Evolutionary conservation across 2,797 vertebrate species (phyloP).

Genomic region (Gobionotothen gibberifrons): DNA sequence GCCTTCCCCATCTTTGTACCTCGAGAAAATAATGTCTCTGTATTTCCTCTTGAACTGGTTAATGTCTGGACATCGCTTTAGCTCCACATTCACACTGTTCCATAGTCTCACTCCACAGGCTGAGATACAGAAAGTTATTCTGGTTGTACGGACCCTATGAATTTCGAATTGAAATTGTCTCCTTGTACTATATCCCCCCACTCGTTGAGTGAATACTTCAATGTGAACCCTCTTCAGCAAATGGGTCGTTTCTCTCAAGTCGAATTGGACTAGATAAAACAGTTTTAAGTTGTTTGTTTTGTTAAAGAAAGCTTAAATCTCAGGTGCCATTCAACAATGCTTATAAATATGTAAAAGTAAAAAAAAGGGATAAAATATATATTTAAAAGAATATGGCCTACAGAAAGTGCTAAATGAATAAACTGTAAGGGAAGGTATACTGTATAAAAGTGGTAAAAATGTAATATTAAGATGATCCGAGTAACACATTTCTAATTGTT

Average conservation of each 20-base stretch:
- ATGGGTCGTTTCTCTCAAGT: conserved; percentile 3
- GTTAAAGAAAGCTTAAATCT: neutral
- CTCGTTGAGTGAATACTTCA: too few relatives aligned
- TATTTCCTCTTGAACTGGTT: too few relatives aligned
- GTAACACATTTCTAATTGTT: neutral
- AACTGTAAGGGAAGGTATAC: neutral
- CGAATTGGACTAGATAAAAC: neutral
- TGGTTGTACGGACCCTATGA: too few relatives aligned
- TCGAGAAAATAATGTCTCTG: too few relatives aligned
- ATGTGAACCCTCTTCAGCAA: conserved; percentile 1
- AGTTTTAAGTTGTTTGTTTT: neutral
- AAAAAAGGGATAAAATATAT: neutral
- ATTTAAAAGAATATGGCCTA: neutral
- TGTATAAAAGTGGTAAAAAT: neutral
- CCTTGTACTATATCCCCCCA: too few relatives aligned
- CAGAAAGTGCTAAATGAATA: neutral
- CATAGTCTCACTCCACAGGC: too few relatives aligned
- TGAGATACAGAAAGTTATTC: too few relatives aligned
- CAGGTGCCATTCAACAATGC: neutral
- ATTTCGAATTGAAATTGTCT: too few relatives aligned
- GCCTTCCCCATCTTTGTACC: too few relatives aligned
- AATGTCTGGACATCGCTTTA: too few relatives aligned
- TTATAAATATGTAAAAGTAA: conserved; percentile 4
- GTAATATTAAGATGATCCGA: neutral
- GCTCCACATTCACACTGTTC: too few relatives aligned